Evolutionary conservation across 2,797 vertebrate genomes (phyloP).

Genomic region (Enteromius anoplus): DNA sequence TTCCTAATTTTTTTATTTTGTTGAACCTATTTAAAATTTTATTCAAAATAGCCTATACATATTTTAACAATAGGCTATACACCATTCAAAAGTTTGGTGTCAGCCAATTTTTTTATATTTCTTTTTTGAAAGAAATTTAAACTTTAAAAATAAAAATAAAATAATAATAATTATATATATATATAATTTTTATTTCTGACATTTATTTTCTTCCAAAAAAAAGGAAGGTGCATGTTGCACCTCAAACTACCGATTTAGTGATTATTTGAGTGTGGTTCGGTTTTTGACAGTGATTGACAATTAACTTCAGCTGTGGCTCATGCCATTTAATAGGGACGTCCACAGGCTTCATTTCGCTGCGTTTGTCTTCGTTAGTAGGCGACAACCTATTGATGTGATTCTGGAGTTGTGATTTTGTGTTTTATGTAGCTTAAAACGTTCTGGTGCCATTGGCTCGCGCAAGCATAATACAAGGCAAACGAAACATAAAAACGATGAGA

Average conservation of each 20-base stretch:
- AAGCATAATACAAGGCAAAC: neutral
- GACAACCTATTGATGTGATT: neutral
- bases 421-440: neutral
- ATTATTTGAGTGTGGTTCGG: neutral
- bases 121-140: too few species aligned
- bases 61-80: too few species aligned
- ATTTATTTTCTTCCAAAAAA: too few species aligned
- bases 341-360: too few species aligned
- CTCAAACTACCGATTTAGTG: neutral
- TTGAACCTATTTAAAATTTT: too few species aligned
- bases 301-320: conserved; percentile 17
- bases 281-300: neutral
- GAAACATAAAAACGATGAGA: neutral
- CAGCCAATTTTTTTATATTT: too few species aligned
- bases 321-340: neutral
- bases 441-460: too few species aligned
- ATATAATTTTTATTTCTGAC: neutral
- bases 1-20: too few species aligned
- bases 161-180: too few species aligned
- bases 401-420: fast-evolving
- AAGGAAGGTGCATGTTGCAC: neutral
- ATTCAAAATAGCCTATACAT: too few species aligned
- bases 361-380: neutral
- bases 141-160: too few species aligned
- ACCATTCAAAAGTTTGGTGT: too few species aligned